A percentile compares a stretch with the other conserved stretches of the same genome.
phyloP scores from a whole-genome alignment of 64 coral and sea anemone species.

The Stichodactyla helianthus region DNA sequence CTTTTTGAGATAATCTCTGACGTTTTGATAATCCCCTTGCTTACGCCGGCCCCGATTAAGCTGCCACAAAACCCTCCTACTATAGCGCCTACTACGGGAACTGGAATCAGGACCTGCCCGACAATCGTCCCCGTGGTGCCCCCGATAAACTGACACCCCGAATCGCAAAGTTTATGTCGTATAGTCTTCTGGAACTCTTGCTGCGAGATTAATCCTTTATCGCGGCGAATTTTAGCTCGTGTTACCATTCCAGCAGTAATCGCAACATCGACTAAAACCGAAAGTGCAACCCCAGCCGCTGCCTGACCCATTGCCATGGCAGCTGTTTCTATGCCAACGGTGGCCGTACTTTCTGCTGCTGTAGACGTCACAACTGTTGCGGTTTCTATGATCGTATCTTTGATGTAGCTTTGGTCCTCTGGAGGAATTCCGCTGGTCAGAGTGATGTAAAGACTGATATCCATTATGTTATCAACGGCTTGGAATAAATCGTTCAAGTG shows the following conservation, averaged over 20 bases:
- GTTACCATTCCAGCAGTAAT: conserved; percentile 91
- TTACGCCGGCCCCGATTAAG: conserved; percentile 93
- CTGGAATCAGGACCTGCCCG: conserved; percentile 92
- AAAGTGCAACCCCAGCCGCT: conserved; percentile 86
- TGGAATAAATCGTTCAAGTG: conserved; percentile 71
- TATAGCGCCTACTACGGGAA: conserved; percentile 92
- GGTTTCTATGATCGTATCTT: conserved; percentile 90
- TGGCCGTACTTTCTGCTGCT: conserved; percentile 93
- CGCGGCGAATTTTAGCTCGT: conserved; percentile 71
- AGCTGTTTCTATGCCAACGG: conserved; percentile 97
- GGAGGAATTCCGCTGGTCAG: conserved; percentile 45
- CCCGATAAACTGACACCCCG: conserved; percentile 94
- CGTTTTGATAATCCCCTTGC: conserved; percentile 94
- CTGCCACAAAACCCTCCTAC: conserved; percentile 96
- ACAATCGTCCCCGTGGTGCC: conserved; percentile 97
- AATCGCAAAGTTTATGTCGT: conserved; percentile 75
- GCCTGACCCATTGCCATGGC: conserved; percentile 95
- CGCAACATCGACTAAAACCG: conserved; percentile 85
- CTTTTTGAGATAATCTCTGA: conserved; percentile 80
- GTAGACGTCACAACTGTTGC: conserved; percentile 90
- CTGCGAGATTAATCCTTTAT: conserved; percentile 79
- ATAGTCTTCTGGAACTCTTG: conserved; percentile 78
- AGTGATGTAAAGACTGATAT: conserved; percentile 52
- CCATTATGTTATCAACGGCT: conserved; percentile 75
- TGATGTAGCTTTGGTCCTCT: conserved; percentile 53